A percentile compares a stretch with the other conserved stretches of the same genome.
phyloP scores from a whole-genome alignment of 1,140 invertebrate species.

The Aphelinus certus region DNA sequence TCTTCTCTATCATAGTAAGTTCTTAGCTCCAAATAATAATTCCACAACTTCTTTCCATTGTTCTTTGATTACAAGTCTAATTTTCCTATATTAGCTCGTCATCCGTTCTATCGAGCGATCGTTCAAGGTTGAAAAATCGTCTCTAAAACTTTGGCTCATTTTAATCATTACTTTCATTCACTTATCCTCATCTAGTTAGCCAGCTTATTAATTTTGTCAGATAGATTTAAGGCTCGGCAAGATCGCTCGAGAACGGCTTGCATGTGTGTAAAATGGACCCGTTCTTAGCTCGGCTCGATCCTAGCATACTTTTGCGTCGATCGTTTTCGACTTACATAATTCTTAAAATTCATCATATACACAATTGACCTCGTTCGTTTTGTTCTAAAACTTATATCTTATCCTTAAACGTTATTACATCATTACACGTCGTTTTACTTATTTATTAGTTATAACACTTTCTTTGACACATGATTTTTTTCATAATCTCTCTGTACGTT shows the following conservation, averaged over 20 bases:
- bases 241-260: constrained; percentile 45
- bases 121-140: neutral
- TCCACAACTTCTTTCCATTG: no score
- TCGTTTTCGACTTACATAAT: neutral
- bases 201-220: no score
- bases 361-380: constrained; percentile 39
- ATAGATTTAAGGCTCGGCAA: constrained; percentile 4
- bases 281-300: constrained; percentile 8
- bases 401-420: constrained; percentile 15
- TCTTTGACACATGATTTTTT: constrained; percentile 39
- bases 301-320: constrained; percentile 29
- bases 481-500: neutral
- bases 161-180: no score
- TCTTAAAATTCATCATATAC: constrained; percentile 21
- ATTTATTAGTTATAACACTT: constrained; percentile 34
- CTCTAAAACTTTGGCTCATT: no score
- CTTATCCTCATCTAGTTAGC: no score
- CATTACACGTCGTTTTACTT: neutral
- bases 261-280: constrained; percentile 4
- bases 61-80: constrained; percentile 1
- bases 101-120: constrained; percentile 46
- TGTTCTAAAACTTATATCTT: constrained; percentile 28
- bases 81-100: constrained; percentile 35
- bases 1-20: neutral
- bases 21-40: neutral